A percentile compares a stretch with the other conserved stretches of the same genome.
Conservation (phyloP, 2,797 vertebrate genomes). For the Spheniscus humboldti region DNA sequence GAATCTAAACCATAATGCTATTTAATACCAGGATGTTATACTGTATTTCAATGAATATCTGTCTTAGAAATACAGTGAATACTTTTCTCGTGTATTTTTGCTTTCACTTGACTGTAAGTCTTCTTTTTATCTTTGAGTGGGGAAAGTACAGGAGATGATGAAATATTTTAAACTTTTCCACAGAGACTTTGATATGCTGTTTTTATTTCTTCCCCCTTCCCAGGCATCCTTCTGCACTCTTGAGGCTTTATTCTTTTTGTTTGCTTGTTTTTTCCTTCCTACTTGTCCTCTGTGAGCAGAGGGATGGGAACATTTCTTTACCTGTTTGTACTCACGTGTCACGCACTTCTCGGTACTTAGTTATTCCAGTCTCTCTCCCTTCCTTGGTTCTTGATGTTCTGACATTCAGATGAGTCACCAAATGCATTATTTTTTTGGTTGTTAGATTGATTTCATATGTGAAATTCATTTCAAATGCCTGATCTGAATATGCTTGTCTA, state of each 20-base stretch:
- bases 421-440: neutral
- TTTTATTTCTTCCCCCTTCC: neutral
- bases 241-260: neutral
- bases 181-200: neutral
- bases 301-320: neutral
- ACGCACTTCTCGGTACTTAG: neutral
- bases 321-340: neutral
- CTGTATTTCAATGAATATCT: neutral
- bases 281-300: neutral
- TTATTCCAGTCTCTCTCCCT: neutral
- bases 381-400: neutral
- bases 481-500: neutral
- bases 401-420: constrained; percentile 1
- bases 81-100: neutral
- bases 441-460: constrained; percentile 16
- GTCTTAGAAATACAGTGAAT: neutral
- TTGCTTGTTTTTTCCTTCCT: neutral
- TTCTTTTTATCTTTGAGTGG: neutral
- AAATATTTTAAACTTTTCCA: neutral
- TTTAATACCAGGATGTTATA: neutral
- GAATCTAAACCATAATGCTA: neutral
- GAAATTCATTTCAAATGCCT: neutral
- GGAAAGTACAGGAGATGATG: neutral
- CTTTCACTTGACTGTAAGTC: neutral
- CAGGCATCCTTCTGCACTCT: neutral